A percentile compares a stretch with the other conserved stretches of the same genome.
Conservation (phyloP, 1,140 invertebrate species). For the Heliconius eleuchia region DNA sequence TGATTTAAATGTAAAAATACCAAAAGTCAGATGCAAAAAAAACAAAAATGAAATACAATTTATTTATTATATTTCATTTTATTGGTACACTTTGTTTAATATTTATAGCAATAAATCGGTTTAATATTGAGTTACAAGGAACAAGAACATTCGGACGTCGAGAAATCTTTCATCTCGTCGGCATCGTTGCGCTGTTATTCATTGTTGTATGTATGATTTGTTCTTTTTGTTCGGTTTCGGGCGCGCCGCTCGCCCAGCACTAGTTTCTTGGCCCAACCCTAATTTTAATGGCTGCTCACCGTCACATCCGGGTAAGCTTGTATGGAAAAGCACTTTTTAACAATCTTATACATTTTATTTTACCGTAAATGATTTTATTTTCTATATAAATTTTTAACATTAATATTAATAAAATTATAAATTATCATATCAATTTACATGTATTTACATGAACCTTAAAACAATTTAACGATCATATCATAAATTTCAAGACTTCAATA, state of each 20-base stretch:
- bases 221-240: slow-evolving; percentile 61
- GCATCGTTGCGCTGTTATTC: slow-evolving; percentile 63
- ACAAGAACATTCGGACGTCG: slow-evolving; percentile 53
- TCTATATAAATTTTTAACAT: neutral
- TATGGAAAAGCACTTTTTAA: slow-evolving; percentile 55
- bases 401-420: neutral
- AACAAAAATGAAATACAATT: slow-evolving; percentile 11
- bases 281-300: slow-evolving; percentile 79
- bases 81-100: slow-evolving; percentile 32
- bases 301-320: slow-evolving; percentile 69
- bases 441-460: neutral
- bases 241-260: slow-evolving; percentile 68
- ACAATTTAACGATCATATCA: neutral
- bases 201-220: slow-evolving; percentile 53
- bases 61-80: neutral
- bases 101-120: slow-evolving; percentile 49
- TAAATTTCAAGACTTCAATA: slow-evolving; percentile 13
- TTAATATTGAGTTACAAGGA: slow-evolving; percentile 73
- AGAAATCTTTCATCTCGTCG: slow-evolving; percentile 76
- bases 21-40: neutral
- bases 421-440: neutral
- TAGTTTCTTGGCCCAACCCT: slow-evolving; percentile 77
- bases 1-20: neutral
- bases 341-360: neutral
- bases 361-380: neutral